Base-by-base conservation (phyloP, 2,888 invertebrate species). In the Meliscaeva auricollis region DNA sequence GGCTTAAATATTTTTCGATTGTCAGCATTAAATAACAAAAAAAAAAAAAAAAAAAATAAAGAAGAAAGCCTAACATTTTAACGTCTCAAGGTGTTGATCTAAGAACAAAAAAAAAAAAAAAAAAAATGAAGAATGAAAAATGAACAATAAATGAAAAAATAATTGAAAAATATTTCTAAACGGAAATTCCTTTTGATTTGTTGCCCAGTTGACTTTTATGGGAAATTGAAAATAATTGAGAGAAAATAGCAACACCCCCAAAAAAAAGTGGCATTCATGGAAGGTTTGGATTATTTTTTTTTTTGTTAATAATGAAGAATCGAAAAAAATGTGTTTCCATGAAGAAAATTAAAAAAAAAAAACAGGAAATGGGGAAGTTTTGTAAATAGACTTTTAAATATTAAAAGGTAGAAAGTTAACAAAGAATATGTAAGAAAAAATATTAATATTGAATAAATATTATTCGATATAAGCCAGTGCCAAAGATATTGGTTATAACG, bases 181-280 rank as follows among this genome's bases (percentile, higher is more conserved):
- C 15, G 44, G 41, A 62, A 62, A 62, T 62, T 44, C 44, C 41
- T 62, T 44, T 62, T 62, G 44, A 62, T 62, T 62, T 62, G 41
- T 41, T 44, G 62, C 62, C 26, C 30, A 44, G 62, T 44, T 62
- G 62, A 62, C 44, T 62, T 41, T 62, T 38, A 58, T 38, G 38
- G 35, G 58, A 35, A 38, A 58, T 38, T 58, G 58, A 20, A 58
- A 58, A 58, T 58, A 58, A 58, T 58, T 58, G 58, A 38, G 0
- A 54, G 15, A 15, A 17, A 32, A 30, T 8, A 32, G 9, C 4
- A 54, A 30, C 3, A 52, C 30, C 2, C 4, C 1, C 13, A 41
- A 35, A 35, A 9, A 26, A 26, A 2, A 26, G 26, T 2, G 3
- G 2, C 26, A 4, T 26, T 26, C 26, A 26, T 26, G 26, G 26